Conservation (phyloP, 2,797 vertebrate species). For the Orientallactaga sibirica region DNA sequence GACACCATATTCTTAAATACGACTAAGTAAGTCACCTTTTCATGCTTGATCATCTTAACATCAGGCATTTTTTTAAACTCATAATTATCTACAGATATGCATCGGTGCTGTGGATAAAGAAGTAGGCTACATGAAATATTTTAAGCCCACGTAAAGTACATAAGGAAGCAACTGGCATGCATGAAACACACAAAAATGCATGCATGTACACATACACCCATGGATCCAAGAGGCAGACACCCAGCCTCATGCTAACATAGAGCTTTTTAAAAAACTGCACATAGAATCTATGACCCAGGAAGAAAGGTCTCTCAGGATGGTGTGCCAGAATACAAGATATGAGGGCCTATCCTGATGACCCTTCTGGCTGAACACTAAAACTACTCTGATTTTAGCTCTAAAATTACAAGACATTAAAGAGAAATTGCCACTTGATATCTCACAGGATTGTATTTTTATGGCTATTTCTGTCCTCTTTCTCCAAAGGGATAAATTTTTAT, state of each 20-base stretch:
- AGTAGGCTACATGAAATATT: conserved; percentile 27
- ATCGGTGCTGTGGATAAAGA: neutral
- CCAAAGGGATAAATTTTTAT: conserved; percentile 14
- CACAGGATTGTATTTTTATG: neutral
- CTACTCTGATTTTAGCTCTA: conserved; percentile 8
- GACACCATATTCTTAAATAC: conserved; percentile 37
- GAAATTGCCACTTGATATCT: neutral
- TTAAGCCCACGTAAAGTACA: neutral
- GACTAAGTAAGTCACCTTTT: conserved; percentile 44
- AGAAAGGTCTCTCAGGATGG: neutral
- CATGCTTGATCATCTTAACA: conserved; percentile 1
- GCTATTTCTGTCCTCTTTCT: neutral
- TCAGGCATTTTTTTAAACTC: conserved; percentile 13
- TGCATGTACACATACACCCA: neutral
- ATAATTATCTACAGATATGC: neutral
- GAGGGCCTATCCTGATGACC: neutral
- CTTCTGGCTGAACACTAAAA: neutral
- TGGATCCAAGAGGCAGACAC: conserved; percentile 1
- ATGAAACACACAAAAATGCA: neutral
- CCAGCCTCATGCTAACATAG: neutral
- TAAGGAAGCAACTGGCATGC: neutral
- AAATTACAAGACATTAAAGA: neutral
- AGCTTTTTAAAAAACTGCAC: neutral
- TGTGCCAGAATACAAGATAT: neutral
- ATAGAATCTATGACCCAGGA: neutral